Evolutionary conservation across 2,797 vertebrate genomes (phyloP).

Genomic region (Pipistrellus nathusii): DNA sequence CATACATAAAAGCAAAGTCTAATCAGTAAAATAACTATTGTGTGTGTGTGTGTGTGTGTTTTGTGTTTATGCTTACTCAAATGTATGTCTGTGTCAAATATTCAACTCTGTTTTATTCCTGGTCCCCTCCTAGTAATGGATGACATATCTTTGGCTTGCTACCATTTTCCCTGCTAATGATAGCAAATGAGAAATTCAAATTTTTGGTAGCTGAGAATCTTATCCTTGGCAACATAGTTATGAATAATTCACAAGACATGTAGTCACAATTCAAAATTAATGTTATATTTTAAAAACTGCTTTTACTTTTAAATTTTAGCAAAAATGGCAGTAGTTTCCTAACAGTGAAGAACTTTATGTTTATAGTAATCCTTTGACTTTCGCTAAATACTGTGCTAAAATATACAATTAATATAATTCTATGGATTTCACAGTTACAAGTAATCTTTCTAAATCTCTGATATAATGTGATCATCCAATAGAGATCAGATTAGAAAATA

Average conservation of each 20-base stretch:
- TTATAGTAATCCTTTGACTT: conserved; percentile 20
- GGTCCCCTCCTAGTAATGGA: background rate
- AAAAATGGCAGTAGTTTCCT: conserved; percentile 57
- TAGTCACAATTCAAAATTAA: conserved; percentile 56
- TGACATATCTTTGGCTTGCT: background rate
- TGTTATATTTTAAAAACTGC: conserved; percentile 29
- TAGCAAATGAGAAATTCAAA: conserved; percentile 30
- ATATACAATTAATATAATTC: conserved; percentile 54
- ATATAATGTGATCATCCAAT: background rate
- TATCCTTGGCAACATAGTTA: conserved; percentile 32
- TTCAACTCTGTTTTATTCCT: background rate
- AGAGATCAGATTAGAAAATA: conserved; percentile 56
- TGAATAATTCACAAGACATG: conserved; percentile 33
- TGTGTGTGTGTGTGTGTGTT: background rate
- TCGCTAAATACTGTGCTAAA: conserved; percentile 67
- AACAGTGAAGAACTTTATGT: conserved; percentile 35
- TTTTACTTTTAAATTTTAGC: conserved; percentile 50
- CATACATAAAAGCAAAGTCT: background rate
- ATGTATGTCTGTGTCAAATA: background rate
- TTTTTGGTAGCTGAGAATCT: conserved; percentile 52
- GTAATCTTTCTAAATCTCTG: conserved; percentile 42
- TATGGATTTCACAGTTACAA: conserved; percentile 39
- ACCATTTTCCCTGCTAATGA: background rate
- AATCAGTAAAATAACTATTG: background rate
- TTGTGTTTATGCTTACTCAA: background rate